These are phyloP conservation scores for Dipodomys spectabilis DNA, from an alignment of 2,113 vertebrate genomes.

Conservation along the genomic window DNA sequence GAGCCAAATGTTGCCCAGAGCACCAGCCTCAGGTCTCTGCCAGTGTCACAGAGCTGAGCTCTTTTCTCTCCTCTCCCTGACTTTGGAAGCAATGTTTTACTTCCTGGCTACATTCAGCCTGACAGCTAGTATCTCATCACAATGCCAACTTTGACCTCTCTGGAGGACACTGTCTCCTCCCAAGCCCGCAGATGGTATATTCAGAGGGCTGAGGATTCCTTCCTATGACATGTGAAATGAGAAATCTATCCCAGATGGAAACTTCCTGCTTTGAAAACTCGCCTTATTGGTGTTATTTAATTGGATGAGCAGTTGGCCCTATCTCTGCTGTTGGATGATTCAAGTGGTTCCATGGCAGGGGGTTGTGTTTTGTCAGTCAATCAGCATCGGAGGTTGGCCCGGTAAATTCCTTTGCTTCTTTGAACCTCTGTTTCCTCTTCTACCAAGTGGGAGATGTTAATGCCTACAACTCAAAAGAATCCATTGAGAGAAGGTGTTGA, in stretches of 20 bases:
- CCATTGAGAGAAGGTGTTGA: background rate
- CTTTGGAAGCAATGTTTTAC: fast-evolving
- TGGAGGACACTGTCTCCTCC: background rate
- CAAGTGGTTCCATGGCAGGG: background rate
- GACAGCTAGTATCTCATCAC: slow-evolving; percentile 61
- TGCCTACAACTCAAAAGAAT: background rate
- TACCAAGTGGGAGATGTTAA: background rate
- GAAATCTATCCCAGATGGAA: background rate
- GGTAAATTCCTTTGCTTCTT: background rate
- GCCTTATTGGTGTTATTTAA: background rate
- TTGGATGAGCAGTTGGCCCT: background rate
- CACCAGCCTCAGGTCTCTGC: background rate
- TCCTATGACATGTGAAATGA: slow-evolving; percentile 30
- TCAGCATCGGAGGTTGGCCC: background rate
- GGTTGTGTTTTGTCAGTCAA: background rate
- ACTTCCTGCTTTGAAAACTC: slow-evolving; percentile 2
- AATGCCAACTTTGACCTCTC: slow-evolving; percentile 35
- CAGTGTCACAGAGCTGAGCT: background rate
- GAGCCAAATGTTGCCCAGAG: background rate
- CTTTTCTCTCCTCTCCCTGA: background rate
- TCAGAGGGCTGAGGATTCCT: background rate
- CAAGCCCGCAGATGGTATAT: background rate
- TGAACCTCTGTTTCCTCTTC: background rate
- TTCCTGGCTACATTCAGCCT: background rate
- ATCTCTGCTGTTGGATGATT: background rate